Evolutionary conservation across 2,113 vertebrate species (phyloP).

Genomic region (Bubo bubo): DNA sequence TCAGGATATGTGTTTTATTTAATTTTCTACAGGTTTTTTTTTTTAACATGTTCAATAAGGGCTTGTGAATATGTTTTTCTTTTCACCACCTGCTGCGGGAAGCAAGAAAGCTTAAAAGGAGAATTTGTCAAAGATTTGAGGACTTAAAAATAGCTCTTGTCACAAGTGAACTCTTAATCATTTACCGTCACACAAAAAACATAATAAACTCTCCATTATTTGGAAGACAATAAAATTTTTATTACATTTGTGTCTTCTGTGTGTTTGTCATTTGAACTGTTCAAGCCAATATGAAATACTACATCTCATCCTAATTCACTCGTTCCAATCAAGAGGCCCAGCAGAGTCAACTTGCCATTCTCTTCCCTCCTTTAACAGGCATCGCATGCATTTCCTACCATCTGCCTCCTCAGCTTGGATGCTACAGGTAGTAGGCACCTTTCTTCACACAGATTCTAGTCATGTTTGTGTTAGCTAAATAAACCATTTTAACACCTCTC

Average conservation of each 20-base stretch:
- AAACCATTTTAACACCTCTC: background rate
- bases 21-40: background rate
- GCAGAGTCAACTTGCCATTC: background rate
- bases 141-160: background rate
- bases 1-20: background rate
- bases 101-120: background rate
- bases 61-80: background rate
- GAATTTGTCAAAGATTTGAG: background rate
- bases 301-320: background rate
- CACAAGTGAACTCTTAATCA: background rate
- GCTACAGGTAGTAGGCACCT: background rate
- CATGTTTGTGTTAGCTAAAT: background rate
- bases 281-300: background rate
- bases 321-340: background rate
- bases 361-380: background rate
- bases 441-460: background rate
- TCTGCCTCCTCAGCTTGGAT: background rate
- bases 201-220: background rate
- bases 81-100: background rate
- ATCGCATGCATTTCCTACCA: background rate
- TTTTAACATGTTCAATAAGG: background rate
- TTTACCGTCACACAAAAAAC: background rate
- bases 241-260: background rate
- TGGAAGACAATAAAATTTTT: background rate
- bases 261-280: background rate